A percentile compares a stretch with the other conserved stretches of the same genome.
These are phyloP conservation scores for Tachycineta bicolor DNA, from an alignment of 2,113 vertebrate species.

Conservation along the genomic window DNA sequence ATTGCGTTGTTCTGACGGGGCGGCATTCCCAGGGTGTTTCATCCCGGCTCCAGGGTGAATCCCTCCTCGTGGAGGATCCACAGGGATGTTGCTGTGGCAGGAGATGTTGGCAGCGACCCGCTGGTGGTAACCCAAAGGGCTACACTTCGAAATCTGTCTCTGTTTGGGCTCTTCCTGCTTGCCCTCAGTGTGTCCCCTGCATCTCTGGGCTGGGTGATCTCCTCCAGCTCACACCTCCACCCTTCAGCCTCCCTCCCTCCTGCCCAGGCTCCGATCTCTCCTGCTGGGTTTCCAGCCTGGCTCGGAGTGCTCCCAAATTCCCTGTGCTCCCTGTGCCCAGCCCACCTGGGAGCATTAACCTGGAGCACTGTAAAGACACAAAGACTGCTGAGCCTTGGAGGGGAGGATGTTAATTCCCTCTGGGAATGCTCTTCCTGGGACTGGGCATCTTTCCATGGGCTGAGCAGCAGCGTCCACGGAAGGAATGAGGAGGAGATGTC, in stretches of 20 bases:
- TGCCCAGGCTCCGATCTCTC: neutral
- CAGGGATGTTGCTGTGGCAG: fast-evolving
- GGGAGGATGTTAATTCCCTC: neutral
- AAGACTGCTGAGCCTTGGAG: neutral
- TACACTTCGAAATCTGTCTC: neutral
- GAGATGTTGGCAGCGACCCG: neutral
- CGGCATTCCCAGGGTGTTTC: neutral
- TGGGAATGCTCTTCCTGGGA: neutral
- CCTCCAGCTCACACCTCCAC: neutral
- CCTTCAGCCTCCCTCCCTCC: neutral
- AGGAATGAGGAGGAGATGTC: neutral
- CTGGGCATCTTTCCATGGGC: fast-evolving
- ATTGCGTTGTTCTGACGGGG: constrained; percentile 21
- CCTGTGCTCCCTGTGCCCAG: neutral
- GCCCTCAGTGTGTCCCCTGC: neutral
- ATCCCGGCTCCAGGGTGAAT: fast-evolving
- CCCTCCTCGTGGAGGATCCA: neutral
- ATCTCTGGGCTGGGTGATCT: neutral
- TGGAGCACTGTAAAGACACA: neutral
- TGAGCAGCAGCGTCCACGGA: neutral
- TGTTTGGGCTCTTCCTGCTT: neutral
- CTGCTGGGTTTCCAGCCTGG: neutral
- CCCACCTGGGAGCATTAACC: neutral
- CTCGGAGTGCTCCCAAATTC: fast-evolving
- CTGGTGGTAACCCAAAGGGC: neutral